Evolutionary conservation across 2,888 invertebrate species (phyloP), one percentile per base, ranked within the genome.

Genomic region (Zonitis immaculata): DNA sequence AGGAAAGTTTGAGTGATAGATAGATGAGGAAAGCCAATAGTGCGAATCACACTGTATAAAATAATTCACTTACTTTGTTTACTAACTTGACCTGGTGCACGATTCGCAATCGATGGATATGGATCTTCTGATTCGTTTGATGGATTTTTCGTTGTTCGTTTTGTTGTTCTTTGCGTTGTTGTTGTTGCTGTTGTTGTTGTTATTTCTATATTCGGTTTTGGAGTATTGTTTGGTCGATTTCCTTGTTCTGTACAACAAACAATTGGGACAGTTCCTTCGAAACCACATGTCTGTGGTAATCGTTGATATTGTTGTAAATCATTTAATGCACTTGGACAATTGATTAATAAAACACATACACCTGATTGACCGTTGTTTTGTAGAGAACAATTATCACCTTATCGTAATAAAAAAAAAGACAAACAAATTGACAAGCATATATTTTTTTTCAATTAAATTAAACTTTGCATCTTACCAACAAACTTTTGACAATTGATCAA

Each of bases 211-310:
- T 4, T 22, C 5, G 22, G 22, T 4, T 22, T 22, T 22, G 22
- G 3, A 22, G 5, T 22, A 22, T n/a, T n/a, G n/a, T 3, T 22
- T 22, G 32, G 32, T 35, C 16, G 35, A 35, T 35, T 11, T 11
- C 1, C 8, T 16, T n/a, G n/a, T n/a, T 18, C 2, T 3, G 8
- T 16, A 16, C 72, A 72, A 57, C 72, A 72, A 6, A 72, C 65
- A 39, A 71, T 66, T 1, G 68, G 61, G 43, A 62, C 51, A 1
- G 62, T 62, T 2, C 64, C 66, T 35, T 57, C 25, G 56, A 68
- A 71, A 11, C 70, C 67, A 53, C 72, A 72, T 6, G 54, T 62
- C 8, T 35, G 35, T 54, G 61, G 58, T 1, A 71, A 70, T 47
- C 54, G 58, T 16, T 56, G 54, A 16, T 65, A 56, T 12, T 52